Percentiles rank a stretch among this genome's conserved stretches.
Evolutionary conservation across 2,113 vertebrate species (phyloP).

Genomic region (Typhlomys cinereus): DNA sequence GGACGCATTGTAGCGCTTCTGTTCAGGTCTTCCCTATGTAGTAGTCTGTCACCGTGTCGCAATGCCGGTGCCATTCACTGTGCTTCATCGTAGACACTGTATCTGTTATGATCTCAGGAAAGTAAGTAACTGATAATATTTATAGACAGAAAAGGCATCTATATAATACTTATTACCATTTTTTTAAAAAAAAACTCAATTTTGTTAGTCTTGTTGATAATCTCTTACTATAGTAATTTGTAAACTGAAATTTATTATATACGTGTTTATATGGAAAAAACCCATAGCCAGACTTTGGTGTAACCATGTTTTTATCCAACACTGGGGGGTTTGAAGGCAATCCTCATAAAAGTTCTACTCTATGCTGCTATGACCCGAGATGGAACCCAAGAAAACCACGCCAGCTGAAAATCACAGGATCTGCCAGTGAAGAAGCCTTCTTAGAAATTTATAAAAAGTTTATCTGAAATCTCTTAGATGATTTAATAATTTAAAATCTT

Average conservation of each 20-base stretch:
- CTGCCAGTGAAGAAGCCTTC: background rate
- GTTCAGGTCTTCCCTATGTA: background rate
- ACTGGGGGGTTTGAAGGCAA: too few species aligned
- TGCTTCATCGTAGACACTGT: background rate
- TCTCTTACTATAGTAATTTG: background rate
- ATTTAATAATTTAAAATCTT: background rate
- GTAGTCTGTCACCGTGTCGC: background rate
- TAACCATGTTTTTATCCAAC: background rate
- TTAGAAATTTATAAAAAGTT: background rate
- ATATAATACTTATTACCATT: background rate
- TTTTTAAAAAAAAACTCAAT: background rate
- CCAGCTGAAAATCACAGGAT: background rate
- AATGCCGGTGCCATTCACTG: background rate
- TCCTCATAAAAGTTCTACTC: too few species aligned
- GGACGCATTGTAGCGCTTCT: background rate
- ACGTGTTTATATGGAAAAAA: background rate
- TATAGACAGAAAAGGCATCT: background rate
- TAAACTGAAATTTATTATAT: background rate
- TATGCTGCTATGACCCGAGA: background rate
- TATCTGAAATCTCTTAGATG: background rate
- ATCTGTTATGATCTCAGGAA: background rate
- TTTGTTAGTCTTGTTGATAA: background rate
- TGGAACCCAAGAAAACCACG: background rate
- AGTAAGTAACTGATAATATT: background rate
- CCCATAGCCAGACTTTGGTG: background rate